phyloP scores from a whole-genome alignment of 2,888 invertebrate species.

The Achlya flavicornis region DNA sequence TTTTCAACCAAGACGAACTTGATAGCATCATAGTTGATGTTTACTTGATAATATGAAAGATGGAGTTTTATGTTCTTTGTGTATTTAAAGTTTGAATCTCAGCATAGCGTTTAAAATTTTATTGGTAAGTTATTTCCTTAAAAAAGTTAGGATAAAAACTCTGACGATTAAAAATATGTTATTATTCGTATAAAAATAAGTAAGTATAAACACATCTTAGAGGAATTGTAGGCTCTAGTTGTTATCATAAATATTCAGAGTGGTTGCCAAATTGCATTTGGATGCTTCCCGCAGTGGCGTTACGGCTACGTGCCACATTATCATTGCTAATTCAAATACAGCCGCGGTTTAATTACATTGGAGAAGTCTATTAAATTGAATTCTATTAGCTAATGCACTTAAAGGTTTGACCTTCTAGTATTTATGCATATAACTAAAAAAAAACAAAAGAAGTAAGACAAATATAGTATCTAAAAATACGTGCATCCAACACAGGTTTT shows the following conservation, averaged over 20 bases:
- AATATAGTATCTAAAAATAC: no score
- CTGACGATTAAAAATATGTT: no score
- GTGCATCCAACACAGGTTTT: no score
- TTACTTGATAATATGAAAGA: not conserved
- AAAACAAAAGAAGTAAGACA: no score
- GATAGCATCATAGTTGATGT: no score
- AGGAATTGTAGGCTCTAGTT: not conserved
- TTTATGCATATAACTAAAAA: no score
- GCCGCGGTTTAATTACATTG: conserved; percentile 25
- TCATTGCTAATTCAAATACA: conserved; percentile 28
- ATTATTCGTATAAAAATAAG: not conserved
- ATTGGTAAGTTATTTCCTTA: no score
- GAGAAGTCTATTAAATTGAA: conserved; percentile 5
- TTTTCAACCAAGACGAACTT: conserved; percentile 18
- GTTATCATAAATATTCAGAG: conserved; percentile 36
- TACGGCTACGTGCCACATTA: conserved; percentile 25
- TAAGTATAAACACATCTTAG: not conserved
- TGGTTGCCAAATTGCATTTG: conserved; percentile 24
- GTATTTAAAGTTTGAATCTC: not conserved
- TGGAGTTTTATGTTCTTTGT: not conserved
- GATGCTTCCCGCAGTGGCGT: conserved; percentile 22
- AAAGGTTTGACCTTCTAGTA: no score
- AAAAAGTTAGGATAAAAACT: no score
- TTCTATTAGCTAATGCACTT: no score
- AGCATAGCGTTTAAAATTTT: not conserved